phyloP scores from a whole-genome alignment of 2,113 vertebrate genomes.

The Genyomyrus donnyi region DNA sequence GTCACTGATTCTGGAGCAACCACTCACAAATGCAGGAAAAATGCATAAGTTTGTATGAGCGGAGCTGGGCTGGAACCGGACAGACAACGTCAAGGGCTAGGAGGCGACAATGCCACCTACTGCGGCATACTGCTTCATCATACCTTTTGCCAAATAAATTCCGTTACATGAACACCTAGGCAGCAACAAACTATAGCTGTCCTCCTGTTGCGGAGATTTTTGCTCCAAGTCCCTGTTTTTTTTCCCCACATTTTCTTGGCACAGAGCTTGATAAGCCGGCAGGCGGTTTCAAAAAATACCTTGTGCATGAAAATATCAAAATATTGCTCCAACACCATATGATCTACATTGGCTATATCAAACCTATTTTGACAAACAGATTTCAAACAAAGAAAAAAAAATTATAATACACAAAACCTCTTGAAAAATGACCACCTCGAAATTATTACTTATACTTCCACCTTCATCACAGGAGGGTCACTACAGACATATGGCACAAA shows the following conservation, averaged over 20 bases:
- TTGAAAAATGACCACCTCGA: neutral
- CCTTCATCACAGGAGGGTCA: neutral
- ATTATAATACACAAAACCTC: neutral
- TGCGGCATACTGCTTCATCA: neutral
- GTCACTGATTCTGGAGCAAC: neutral
- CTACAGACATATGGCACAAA: neutral
- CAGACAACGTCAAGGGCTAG: neutral
- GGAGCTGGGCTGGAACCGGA: neutral
- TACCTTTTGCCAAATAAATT: neutral
- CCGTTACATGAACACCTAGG: neutral
- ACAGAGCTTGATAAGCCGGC: neutral
- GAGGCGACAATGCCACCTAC: neutral
- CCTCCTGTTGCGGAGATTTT: neutral
- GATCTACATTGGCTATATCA: neutral
- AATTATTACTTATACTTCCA: neutral
- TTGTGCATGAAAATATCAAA: neutral
- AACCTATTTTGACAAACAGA: neutral
- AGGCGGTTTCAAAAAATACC: neutral
- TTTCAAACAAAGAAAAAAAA: neutral
- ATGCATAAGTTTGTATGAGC: neutral
- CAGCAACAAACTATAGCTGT: neutral
- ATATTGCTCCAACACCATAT: conserved; percentile 1
- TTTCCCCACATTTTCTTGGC: neutral
- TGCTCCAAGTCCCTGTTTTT: neutral
- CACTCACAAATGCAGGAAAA: neutral